Conservation (phyloP, 2,797 vertebrate species). For the Toxotes lorentzi region DNA sequence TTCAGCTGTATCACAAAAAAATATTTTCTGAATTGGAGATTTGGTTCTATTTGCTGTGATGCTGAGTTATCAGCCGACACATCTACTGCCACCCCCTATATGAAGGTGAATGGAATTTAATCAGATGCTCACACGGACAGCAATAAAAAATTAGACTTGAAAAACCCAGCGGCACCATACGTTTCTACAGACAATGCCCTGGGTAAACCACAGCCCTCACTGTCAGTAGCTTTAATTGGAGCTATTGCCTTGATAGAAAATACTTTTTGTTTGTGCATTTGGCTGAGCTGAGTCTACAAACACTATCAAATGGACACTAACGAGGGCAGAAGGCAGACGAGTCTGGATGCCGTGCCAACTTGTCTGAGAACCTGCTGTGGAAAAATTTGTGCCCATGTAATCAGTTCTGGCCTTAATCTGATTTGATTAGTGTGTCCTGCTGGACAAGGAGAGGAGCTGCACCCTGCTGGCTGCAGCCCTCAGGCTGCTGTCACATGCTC, state of each 20-base stretch:
- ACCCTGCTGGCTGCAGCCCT: constrained; percentile 59
- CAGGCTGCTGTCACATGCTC: constrained; percentile 60
- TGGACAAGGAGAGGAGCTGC: constrained; percentile 51
- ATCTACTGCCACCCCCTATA: not conserved
- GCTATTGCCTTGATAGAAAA: not conserved
- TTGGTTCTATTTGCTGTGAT: not conserved
- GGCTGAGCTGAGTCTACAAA: constrained; percentile 33
- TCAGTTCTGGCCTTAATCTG: constrained; percentile 62
- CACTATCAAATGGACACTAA: constrained; percentile 35
- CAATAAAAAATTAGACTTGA: not conserved
- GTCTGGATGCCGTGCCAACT: constrained; percentile 39
- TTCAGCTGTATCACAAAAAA: not conserved
- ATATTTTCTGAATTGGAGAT: not conserved
- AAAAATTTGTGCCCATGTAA: constrained; percentile 31
- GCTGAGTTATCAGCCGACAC: not conserved
- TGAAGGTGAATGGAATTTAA: not conserved
- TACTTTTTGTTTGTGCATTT: constrained; percentile 13
- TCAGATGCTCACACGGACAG: not conserved
- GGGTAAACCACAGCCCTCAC: not conserved
- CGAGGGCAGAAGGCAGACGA: constrained; percentile 30
- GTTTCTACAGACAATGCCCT: not conserved
- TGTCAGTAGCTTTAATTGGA: constrained; percentile 16
- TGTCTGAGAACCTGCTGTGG: constrained; percentile 38
- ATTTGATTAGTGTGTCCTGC: constrained; percentile 68
- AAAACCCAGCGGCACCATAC: not conserved